Base-by-base conservation (phyloP, 2,113 vertebrate species). In the Hippocampus guttulatus region DNA sequence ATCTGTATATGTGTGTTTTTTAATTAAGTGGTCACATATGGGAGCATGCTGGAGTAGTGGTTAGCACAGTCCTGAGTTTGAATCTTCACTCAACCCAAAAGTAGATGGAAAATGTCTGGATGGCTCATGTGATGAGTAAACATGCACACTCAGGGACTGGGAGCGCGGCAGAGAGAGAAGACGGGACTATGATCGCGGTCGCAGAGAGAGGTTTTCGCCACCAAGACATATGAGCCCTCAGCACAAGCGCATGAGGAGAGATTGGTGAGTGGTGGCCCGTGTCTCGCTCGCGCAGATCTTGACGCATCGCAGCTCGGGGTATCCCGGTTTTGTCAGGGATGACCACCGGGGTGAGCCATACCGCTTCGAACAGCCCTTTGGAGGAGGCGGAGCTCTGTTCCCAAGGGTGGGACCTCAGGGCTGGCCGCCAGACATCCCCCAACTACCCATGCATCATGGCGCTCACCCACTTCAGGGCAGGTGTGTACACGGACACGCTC, bases 171-270 rank as follows among this genome's bases (percentile, higher is more conserved):
- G 95, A 0, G 95, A 95, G 75, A 87, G 95, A 49, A 92, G 95
- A 60, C 88, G 95, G 3, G 95, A 97, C 64, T 97, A 97, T 0
- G 95, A 97, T 1, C 86, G 95, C 0, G 95, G 94, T 1, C 89
- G 95, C 2, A 84, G 95, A 11, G 95, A 97, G 68, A 86, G 95
- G 0, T 96, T 96, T 66, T 95, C 95, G 1, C 95, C 95, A 0
- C 95, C 94, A 0, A 83, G 95, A 30, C 95, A 96, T 73, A 93
- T 96, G 78, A 95, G 95, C 67, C 95, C 95, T 0, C 95, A 96
- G 0, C 95, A 95, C 87, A 97, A 97, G 63, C 95, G 95, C 79
- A 93, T 97, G 93, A 90, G 95, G 70, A 88, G 95, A 76, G 95
- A 97, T 82, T 97, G 95, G 95, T 97, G 86, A 91, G 89, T 41